Evolutionary conservation across 2,888 invertebrate species (phyloP).

Genomic region (Matsumyia berberina): DNA sequence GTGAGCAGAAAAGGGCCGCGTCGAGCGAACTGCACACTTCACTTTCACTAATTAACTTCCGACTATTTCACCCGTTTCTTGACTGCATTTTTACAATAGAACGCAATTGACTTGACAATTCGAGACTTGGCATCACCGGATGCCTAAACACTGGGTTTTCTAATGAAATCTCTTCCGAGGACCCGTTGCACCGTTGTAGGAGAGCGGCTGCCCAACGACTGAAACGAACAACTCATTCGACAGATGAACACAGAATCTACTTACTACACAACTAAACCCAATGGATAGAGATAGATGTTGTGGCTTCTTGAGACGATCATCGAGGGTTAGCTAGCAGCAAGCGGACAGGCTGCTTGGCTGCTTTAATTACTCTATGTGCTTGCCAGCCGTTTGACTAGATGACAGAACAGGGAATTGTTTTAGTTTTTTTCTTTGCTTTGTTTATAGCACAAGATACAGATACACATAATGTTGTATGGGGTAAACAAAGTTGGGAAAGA

Average conservation of each 20-base stretch:
- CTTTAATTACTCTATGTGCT: constrained; percentile 17
- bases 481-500: constrained; percentile 13
- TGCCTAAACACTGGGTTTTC: constrained; percentile 3
- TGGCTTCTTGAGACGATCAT: constrained; percentile 43
- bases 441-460: constrained; percentile 4
- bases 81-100: neutral
- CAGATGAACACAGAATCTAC: constrained; percentile 45
- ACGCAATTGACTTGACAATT: neutral
- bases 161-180: constrained; percentile 7
- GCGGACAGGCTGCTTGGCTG: constrained; percentile 28
- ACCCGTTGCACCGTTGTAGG: constrained; percentile 33
- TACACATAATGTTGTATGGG: neutral
- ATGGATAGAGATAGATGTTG: constrained; percentile 49
- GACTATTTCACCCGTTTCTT: constrained; percentile 12
- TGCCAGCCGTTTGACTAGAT: neutral
- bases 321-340: constrained; percentile 33
- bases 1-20: constrained; percentile 28
- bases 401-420: constrained; percentile 22
- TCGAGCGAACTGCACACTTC: constrained; percentile 23
- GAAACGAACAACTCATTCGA: constrained; percentile 33
- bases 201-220: constrained; percentile 43
- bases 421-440: neutral
- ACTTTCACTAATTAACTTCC: constrained; percentile 53
- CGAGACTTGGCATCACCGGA: too few species aligned
- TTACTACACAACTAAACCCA: constrained; percentile 22